Base-by-base conservation (phyloP, 2,797 vertebrate genomes). In the Mus minutoides region DNA sequence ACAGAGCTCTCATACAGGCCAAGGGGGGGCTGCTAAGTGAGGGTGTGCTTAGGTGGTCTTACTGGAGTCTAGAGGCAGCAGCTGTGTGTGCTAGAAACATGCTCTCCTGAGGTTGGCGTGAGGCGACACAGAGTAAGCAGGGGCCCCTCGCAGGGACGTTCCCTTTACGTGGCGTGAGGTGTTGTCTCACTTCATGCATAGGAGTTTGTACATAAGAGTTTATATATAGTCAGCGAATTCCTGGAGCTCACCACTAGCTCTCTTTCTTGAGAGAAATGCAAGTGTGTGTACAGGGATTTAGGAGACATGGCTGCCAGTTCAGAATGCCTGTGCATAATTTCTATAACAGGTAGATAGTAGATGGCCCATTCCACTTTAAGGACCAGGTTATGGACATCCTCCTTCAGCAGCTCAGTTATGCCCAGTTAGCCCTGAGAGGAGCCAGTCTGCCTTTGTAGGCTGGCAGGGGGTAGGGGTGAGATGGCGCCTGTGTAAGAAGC, bases 161-260 rank as follows among this genome's bases (percentile, higher is more conserved):
- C 14, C 46, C 86, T 94, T 60, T 85, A 26, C 24, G 34, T 71
- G 52, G 79, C 82, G 49, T 73, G 92, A 92, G 78, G 67, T 80
- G 85, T 88, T 80, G 43, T 92, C 96, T 87, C 93, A 83, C 43
- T 90, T 52, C 13, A 54, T 89, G 88, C 62, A 43, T 24, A 22
- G 92, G 84, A 52, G 95, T 97, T 95, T 89, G 93, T 91, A 62
- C 37, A 77, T 67, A 73, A 58, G 58, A 87, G 19, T 94, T 82
- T 83, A 31, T 87, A 58, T 90, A 76, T 29, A 46, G 49, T 93
- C 56, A 19, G 77, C 0, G 54, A 69, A 64, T 95, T 97, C 77
- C 92, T 88, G 86, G 87, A 52, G 89, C 69, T 7, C 3, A 3
- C n/a, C 75, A 62, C 91, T 0, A 34, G 52, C 67, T 97, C 56